These are phyloP conservation scores for Perizoma flavofasciatum DNA, from an alignment of 2,888 invertebrate genomes.

Conservation along the genomic window DNA sequence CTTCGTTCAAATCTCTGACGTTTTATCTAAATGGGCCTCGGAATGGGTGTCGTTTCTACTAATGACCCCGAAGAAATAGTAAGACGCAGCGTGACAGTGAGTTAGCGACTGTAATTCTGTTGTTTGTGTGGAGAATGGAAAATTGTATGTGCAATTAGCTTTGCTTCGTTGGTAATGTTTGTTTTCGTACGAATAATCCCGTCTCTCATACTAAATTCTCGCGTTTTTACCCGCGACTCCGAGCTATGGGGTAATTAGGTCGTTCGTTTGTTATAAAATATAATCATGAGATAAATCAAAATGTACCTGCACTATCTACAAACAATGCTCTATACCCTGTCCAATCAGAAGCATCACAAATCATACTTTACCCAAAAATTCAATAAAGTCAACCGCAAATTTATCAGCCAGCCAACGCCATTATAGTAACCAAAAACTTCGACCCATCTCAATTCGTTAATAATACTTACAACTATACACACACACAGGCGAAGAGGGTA, in stretches of 20 bases:
- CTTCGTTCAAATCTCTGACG: slow-evolving; percentile 82
- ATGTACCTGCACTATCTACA: background rate
- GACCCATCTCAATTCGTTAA: slow-evolving; percentile 78
- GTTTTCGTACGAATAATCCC: too few relatives aligned
- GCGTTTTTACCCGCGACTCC: too few relatives aligned
- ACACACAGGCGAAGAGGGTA: slow-evolving; percentile 54
- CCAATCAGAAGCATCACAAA: background rate
- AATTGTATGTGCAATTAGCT: slow-evolving; percentile 29
- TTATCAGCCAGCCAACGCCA: slow-evolving; percentile 35
- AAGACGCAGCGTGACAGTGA: slow-evolving; percentile 70
- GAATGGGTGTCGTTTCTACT: slow-evolving; percentile 78
- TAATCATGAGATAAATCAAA: background rate
- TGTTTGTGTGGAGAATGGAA: slow-evolving; percentile 32
- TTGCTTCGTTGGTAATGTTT: background rate
- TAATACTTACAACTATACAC: slow-evolving; percentile 72
- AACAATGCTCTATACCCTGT: background rate
- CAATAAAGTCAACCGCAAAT: slow-evolving; percentile 30
- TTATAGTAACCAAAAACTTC: slow-evolving; percentile 66
- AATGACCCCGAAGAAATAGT: slow-evolving; percentile 81
- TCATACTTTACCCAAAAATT: slow-evolving; percentile 32
- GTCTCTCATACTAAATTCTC: too few relatives aligned
- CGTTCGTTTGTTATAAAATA: background rate
- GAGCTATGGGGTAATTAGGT: too few relatives aligned
- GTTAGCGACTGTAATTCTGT: slow-evolving; percentile 43
- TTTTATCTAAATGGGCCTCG: slow-evolving; percentile 83